Percentiles rank a stretch among this genome's conserved stretches.
Conservation (phyloP, 2,888 invertebrate genomes). For the Helobdella robusta region DNA sequence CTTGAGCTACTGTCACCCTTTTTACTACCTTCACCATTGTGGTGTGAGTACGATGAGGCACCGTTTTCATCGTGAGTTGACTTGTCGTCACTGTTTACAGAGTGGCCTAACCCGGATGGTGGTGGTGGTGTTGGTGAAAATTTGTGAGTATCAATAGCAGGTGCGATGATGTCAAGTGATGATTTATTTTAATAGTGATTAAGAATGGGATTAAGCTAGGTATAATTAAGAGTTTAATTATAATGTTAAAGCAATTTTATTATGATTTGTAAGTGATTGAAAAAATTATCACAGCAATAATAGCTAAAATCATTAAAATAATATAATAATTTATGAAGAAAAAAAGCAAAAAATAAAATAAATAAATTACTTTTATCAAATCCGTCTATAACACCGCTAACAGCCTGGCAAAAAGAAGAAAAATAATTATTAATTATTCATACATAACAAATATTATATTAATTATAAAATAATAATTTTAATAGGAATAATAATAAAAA, state of each 20-base stretch:
- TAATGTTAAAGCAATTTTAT: too few relatives aligned
- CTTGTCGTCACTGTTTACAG: not conserved
- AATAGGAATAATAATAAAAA: not conserved
- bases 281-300: too few relatives aligned
- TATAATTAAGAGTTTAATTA: too few relatives aligned
- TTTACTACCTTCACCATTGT: constrained; percentile 19
- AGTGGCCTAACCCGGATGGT: not conserved
- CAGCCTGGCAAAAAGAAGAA: constrained; percentile 32
- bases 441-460: constrained; percentile 10
- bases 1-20: constrained; percentile 23
- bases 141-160: too few relatives aligned
- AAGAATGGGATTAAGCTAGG: too few relatives aligned
- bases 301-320: too few relatives aligned
- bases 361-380: constrained; percentile 34
- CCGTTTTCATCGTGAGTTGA: constrained; percentile 13
- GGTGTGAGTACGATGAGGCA: constrained; percentile 4
- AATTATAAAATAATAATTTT: constrained; percentile 9
- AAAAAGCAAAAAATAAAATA: too few relatives aligned
- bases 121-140: too few relatives aligned
- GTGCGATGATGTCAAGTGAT: too few relatives aligned
- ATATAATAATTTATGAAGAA: too few relatives aligned
- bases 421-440: constrained; percentile 6
- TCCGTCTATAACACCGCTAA: constrained; percentile 33
- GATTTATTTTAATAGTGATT: too few relatives aligned
- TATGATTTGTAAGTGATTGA: too few relatives aligned